Evolutionary conservation across 1,140 invertebrate genomes (phyloP), one percentile per base, ranked within the genome.

Genomic region (Anoplophora glabripennis): DNA sequence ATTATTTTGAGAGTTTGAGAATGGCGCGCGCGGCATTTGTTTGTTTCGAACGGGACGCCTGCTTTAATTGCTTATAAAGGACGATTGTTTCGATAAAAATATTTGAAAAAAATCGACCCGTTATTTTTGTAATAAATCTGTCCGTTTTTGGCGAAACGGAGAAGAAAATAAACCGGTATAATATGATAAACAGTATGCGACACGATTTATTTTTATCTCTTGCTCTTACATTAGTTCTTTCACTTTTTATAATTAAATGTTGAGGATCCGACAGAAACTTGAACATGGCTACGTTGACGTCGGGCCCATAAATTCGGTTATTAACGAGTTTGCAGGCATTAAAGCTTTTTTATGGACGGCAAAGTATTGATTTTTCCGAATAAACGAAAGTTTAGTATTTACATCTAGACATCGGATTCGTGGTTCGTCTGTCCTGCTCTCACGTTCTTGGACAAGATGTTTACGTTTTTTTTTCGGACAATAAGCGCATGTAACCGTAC

Each of bases 1-100:
- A 69, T 68, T 68, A 71, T 71, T 71, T 71, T 65, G 59, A 69
- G 67, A 63, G 65, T 69, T 71, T 66, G 65, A 69, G 67, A 61
- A 68, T 69, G 69, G 69, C 69, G 69, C 69, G 65, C 68, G 67
- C 69, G 69, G 63, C 41, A 57, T 61, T 35, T 47, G 7, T 7
- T 34, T 63, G 46, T 48, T 60, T 65, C 51, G 60, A 65, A 62
- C 44, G 11, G 44, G 14, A 17, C 41, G 10, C 18, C 34, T 8
- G 21, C 44, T 57, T n/a, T 47, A 33, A 28, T 28, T 28, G 21
- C 21, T 28, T 28, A 28, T 28, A 28, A 28, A 5, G 21, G n/a
- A n/a, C 5, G 2, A 28, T 28, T 28, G 5, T 28, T 28, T 28
- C 21, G 5, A 28, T n/a, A n/a, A n/a, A n/a, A n/a, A n/a, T n/a